These are phyloP conservation scores for Rhodeus uyekii DNA, from an alignment of 2,797 vertebrate genomes.

Conservation along the genomic window DNA sequence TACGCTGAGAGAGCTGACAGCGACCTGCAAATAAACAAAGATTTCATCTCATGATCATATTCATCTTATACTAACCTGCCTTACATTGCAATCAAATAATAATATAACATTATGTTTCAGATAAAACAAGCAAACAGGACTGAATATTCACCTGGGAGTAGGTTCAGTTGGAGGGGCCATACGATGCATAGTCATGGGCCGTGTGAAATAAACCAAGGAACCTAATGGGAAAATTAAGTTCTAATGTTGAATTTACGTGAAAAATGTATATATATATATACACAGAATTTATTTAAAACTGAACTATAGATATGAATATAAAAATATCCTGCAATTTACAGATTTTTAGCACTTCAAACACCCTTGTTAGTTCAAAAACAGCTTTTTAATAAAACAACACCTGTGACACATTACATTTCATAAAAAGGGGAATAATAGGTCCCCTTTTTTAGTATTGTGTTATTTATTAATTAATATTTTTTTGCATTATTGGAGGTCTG, in stretches of 20 bases:
- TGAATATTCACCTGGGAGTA: constrained; percentile 84
- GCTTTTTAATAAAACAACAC: too few relatives aligned
- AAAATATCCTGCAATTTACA: too few relatives aligned
- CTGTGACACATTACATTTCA: too few relatives aligned
- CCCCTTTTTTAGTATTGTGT: too few relatives aligned
- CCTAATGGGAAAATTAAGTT: constrained; percentile 65
- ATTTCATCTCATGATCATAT: not conserved
- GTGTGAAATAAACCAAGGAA: constrained; percentile 94
- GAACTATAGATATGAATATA: too few relatives aligned
- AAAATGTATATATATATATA: too few relatives aligned
- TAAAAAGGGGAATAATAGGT: too few relatives aligned
- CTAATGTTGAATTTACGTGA: not conserved
- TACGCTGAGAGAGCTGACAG: constrained; percentile 94
- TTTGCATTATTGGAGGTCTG: too few relatives aligned
- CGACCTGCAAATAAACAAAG: constrained; percentile 75
- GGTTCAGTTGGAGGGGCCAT: constrained; percentile 89
- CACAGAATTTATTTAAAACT: too few relatives aligned
- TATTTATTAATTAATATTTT: too few relatives aligned
- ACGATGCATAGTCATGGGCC: constrained; percentile 94
- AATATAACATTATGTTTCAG: not conserved
- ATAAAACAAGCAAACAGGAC: not conserved
- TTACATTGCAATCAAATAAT: not conserved
- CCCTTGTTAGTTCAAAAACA: too few relatives aligned
- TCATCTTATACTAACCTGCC: not conserved
- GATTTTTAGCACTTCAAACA: too few relatives aligned